Evolutionary conservation across 2,797 vertebrate genomes (phyloP), one percentile per base, ranked within the genome.

Genomic region (Pseudomugil gertrudae): DNA sequence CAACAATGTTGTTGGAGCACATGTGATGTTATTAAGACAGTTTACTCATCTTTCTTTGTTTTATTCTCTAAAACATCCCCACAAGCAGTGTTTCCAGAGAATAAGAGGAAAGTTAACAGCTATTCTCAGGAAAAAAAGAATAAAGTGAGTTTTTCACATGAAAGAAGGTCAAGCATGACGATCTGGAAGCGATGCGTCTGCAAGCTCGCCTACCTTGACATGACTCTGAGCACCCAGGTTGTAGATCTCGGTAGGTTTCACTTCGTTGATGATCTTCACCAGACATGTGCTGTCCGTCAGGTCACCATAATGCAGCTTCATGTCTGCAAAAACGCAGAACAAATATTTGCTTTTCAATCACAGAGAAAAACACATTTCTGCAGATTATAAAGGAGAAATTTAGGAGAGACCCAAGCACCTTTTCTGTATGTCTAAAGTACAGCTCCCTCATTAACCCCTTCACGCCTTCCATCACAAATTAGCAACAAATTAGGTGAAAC

Each of bases 221-320:
- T 99, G 98, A 80, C 98, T 99, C 91, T 99, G 98, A 50, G 98
- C 98, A n/a, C 97, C 98, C 51, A 99, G 93, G 90, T 99, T 99
- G 92, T 99, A 99, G 83, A 99, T 95, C 92, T 99, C 98, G 0
- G 94, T 92, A 1, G 98, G 98, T 56, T 96, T 98, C 30, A 99
- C 96, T 89, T 95, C 89, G 76, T 96, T 99, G 80, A 99, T 98
- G 80, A 99, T 99, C 92, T 99, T 99, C 89, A 99, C 98, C 61
- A 99, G 92, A 88, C 98, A 99, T 1, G 97, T 99, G 85, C 98
- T 99, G 91, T 99, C 98, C 0, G 98, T 99, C 83, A 99, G 94
- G 84, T 99, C 98, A 0, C 98, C 98, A 1, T 99, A 99, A 83
- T 99, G 97, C 81, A 99, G 86, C 87, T 95, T 98, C 98, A 99